Evolutionary conservation across 2,113 vertebrate species (phyloP).

Genomic region (Pelmatolapia mariae): DNA sequence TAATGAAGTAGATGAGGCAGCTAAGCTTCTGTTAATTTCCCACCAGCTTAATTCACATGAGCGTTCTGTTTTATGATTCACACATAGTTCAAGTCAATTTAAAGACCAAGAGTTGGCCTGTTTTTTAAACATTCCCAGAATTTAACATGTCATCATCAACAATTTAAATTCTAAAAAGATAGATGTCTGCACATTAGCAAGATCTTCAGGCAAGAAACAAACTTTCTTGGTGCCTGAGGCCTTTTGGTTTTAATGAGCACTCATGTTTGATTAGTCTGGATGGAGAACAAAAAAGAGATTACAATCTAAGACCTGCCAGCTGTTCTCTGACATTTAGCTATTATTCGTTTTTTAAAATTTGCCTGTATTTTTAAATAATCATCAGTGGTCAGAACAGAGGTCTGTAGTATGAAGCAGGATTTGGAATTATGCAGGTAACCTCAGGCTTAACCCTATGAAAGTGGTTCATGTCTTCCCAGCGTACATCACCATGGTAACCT

Average conservation of each 20-base stretch:
- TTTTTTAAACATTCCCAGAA: background rate
- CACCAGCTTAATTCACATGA: background rate
- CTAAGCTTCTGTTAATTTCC: background rate
- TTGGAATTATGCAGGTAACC: background rate
- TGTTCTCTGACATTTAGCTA: background rate
- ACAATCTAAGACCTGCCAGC: background rate
- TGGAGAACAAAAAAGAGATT: background rate
- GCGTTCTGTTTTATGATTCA: background rate
- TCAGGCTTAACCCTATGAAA: background rate
- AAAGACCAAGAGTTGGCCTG: background rate
- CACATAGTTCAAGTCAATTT: background rate
- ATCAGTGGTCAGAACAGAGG: background rate
- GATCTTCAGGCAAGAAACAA: background rate
- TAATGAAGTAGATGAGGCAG: background rate
- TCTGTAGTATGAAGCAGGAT: background rate
- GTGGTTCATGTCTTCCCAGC: background rate
- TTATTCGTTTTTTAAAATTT: fast-evolving
- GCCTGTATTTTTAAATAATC: background rate
- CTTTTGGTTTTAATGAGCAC: background rate
- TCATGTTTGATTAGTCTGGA: background rate
- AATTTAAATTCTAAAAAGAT: background rate
- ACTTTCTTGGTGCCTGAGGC: background rate
- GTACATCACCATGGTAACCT: background rate
- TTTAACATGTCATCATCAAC: background rate
- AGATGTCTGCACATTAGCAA: background rate